Conservation (phyloP, 2,888 invertebrate genomes). For the Lobophora halterata region DNA sequence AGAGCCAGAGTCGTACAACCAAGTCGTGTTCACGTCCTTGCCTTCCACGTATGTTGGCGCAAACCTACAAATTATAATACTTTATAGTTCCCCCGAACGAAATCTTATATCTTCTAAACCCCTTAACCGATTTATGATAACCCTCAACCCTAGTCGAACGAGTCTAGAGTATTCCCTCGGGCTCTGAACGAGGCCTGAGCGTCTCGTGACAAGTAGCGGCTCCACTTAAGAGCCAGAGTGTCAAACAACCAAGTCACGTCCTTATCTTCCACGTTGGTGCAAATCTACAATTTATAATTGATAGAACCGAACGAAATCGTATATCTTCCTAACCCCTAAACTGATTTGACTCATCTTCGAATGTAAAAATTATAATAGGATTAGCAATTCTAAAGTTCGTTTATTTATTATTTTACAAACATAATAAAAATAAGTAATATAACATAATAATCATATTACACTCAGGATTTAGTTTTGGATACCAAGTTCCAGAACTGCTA, state of each 20-base stretch:
- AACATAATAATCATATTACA: too few species aligned
- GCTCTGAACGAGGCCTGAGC: constrained; percentile 80
- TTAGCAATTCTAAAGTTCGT: too few species aligned
- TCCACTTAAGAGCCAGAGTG: constrained; percentile 86
- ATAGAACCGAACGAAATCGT: too few species aligned
- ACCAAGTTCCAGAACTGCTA: too few species aligned
- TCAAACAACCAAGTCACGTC: constrained; percentile 89
- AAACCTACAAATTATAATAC: constrained; percentile 68
- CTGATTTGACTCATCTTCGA: too few species aligned
- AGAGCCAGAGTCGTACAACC: constrained; percentile 89
- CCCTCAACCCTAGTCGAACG: constrained; percentile 84
- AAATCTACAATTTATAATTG: constrained; percentile 68
- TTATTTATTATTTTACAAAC: too few species aligned
- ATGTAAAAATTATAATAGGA: too few species aligned
- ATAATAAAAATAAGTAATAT: too few species aligned
- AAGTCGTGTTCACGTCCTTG: constrained; percentile 79
- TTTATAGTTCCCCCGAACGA: neutral
- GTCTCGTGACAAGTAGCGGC: constrained; percentile 83
- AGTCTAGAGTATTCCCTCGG: constrained; percentile 90
- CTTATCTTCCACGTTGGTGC: constrained; percentile 76
- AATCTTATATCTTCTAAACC: too few species aligned
- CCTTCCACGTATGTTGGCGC: constrained; percentile 77
- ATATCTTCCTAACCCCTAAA: too few species aligned
- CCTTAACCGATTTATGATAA: too few species aligned
- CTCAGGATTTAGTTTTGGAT: too few species aligned